Base-by-base conservation (phyloP, 2,113 vertebrate species). In the Eulemur macaco region DNA sequence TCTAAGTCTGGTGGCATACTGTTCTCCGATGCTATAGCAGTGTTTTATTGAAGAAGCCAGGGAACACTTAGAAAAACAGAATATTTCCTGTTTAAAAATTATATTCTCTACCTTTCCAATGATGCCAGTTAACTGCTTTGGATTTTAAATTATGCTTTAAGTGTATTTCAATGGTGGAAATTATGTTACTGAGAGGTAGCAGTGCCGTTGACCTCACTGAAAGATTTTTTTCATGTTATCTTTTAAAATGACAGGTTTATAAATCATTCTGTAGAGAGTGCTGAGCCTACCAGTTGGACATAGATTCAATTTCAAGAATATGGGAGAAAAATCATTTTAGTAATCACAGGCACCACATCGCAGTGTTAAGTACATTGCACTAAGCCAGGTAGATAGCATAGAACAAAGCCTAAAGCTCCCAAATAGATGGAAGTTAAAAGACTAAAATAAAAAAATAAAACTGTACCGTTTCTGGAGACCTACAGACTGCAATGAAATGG, bases 241-340 rank as follows among this genome's bases (percentile, higher is more conserved):
- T 95, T 96, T 95, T 74, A 69, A 90, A 96, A 94, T 92, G 66
- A 96, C 94, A 96, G 54, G 87, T 95, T 95, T 96, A 92, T 88
- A 97, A 97, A 96, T 97, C 90, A 96, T 68, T 82, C 58, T 18
- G 25, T 21, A 89, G 76, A 93, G 83, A 97, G 29, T 6, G 1
- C 34, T 37, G 64, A 60, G 39, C 39, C 56, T 71, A 66, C 69
- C 17, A 34, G 71, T 27, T 87, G 77, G 95, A 81, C 58, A 80
- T 0, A 92, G 69, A 96, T 94, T 96, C 37, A 85, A 60, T 94
- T 97, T 94, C 45, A 87, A 92, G 66, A 94, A 69, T 45, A 60
- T 86, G 81, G 81, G 9, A 63, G 64, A 42, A 80, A 52, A 87
- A 71, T 50, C 34, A 54, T 64, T 95, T 95, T n/a, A 87, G 80